A percentile compares a stretch with the other conserved stretches of the same genome.
Evolutionary conservation across 2,797 vertebrate species (phyloP).

Genomic region (Scolopax rusticola): DNA sequence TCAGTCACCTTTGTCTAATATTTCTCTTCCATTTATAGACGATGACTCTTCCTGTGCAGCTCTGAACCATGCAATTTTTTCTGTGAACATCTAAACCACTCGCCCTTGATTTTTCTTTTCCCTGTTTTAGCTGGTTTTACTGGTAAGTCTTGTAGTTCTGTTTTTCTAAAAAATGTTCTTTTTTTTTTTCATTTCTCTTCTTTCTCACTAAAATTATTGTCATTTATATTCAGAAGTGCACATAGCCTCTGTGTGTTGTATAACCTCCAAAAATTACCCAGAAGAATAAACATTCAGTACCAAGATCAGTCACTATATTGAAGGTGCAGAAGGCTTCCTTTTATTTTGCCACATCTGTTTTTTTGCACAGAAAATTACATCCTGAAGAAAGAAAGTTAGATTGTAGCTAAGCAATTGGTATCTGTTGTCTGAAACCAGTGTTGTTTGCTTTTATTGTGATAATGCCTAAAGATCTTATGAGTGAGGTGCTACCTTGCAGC

Average conservation of each 20-base stretch:
- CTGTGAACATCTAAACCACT: background rate
- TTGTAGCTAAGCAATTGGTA: background rate
- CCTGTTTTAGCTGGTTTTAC: background rate
- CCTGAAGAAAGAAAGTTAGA: background rate
- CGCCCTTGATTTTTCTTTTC: background rate
- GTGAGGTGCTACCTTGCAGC: background rate
- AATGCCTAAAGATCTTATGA: background rate
- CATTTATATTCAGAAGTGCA: background rate
- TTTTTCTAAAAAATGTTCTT: background rate
- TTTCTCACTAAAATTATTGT: background rate
- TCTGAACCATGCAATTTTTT: background rate
- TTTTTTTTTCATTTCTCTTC: background rate
- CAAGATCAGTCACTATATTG: background rate
- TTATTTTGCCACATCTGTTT: background rate
- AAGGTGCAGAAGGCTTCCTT: background rate
- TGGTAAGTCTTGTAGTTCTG: background rate
- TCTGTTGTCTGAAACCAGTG: background rate
- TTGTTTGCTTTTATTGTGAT: background rate
- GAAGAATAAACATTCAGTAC: background rate
- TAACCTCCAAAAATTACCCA: background rate
- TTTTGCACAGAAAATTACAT: background rate
- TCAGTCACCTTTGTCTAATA: background rate
- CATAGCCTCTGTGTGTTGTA: background rate
- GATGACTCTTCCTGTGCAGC: background rate
- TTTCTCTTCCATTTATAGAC: background rate